Conservation (phyloP, 2,888 invertebrate species). For the Drosophila bunnanda region DNA sequence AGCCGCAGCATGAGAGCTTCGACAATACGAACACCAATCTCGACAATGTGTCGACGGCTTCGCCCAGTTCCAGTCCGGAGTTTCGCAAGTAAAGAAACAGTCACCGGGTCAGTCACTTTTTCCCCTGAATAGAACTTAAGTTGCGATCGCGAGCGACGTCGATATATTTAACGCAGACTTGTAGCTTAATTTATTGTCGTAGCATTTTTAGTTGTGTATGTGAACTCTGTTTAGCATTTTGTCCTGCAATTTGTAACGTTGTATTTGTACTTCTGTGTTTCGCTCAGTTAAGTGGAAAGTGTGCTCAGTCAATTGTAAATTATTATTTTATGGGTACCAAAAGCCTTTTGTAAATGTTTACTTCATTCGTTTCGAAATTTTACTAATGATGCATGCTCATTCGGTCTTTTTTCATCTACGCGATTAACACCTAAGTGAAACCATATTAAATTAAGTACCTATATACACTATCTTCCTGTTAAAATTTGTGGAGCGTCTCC, state of each 20-base stretch:
- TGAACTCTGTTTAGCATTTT: conserved; percentile 26
- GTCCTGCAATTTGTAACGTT: conserved; percentile 9
- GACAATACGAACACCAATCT: conserved; percentile 66
- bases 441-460: conserved; percentile 39
- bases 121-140: conserved; percentile 26
- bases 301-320: conserved; percentile 64
- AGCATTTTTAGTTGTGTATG: conserved; percentile 33
- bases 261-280: conserved; percentile 20
- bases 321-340: conserved; percentile 29
- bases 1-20: conserved; percentile 63
- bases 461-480: conserved; percentile 59
- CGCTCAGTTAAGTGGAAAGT: conserved; percentile 28
- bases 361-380: conserved; percentile 36
- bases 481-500: conserved; percentile 42
- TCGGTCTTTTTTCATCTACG: conserved; percentile 11
- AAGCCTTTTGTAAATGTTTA: conserved; percentile 57
- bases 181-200: conserved; percentile 47
- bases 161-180: conserved; percentile 24
- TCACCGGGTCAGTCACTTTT: conserved; percentile 4
- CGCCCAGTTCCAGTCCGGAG: conserved; percentile 71
- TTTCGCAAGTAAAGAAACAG: conserved; percentile 52
- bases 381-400: conserved; percentile 44
- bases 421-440: conserved; percentile 20
- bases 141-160: background rate
- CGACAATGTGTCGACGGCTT: conserved; percentile 66